Base-by-base conservation (phyloP, 2,113 vertebrate genomes). In the Gambusia holbrooki region DNA sequence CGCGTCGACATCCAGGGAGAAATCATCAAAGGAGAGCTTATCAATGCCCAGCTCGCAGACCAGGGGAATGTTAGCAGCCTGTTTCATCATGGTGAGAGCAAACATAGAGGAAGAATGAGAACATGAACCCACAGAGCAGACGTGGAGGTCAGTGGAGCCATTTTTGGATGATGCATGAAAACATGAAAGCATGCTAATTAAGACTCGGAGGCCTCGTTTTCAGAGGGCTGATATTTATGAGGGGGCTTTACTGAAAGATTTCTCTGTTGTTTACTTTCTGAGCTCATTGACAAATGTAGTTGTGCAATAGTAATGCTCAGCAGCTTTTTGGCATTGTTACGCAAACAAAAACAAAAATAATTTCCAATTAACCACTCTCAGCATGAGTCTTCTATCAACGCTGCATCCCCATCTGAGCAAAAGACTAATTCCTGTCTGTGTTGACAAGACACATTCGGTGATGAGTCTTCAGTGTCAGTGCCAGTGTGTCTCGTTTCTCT, bases 11-110 rank as follows among this genome's bases (percentile, higher is more conserved):
- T 99, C 98, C 48, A 99, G 95, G 2, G 98, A 99, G 93, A 99
- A 99, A 93, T 99, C 98, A 86, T 99, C 97, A 90, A 99, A 99
- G 88, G 97, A 97, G 83, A 99, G 95, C 87, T 97, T 94, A 51
- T 96, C 96, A 33, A 99, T 99, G 92, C 96, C 95, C 88, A 99
- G 94, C 89, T 99, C 98, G 74, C 96, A 97, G 86, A 97, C 98
- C 89, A 97, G 93, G 70, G 98, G 98, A 78, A 99, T 97, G 90
- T 96, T 98, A 73, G 96, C 96, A 82, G 97, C 97, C 98, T 99
- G 93, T 84, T 74, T 79, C 28, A 61, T 69, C 29, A 63, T 22
- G 60, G 65, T 2, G 10, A 62, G 19, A 66, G 28, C 62, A 74
- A 66, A 73, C 76, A 71, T 48, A 74, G n/a, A 71, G 70, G 74